Evolutionary conservation across 2,113 vertebrate species (phyloP).

Genomic region (Leptobrachium ailaonicum): DNA sequence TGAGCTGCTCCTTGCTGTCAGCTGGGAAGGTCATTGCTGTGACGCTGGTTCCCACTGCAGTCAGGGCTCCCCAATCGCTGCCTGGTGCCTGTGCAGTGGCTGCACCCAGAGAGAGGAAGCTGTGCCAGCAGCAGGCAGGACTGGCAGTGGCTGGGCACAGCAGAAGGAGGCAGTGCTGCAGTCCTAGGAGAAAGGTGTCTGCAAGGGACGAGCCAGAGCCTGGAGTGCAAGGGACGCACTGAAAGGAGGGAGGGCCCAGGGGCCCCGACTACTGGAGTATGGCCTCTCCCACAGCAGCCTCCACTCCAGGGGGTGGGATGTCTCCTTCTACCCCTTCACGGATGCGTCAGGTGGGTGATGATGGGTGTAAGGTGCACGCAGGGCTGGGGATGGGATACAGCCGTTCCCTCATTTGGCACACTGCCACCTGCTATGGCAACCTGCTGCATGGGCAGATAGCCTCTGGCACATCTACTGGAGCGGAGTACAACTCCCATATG

Average conservation of each 20-base stretch:
- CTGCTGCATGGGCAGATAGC: too few species aligned
- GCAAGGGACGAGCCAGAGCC: background rate
- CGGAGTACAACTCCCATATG: too few species aligned
- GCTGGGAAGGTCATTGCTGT: conserved; percentile 22
- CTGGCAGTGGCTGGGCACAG: background rate
- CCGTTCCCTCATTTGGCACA: too few species aligned
- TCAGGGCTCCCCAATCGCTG: background rate
- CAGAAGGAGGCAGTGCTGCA: background rate
- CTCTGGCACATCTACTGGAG: too few species aligned
- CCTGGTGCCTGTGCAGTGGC: background rate
- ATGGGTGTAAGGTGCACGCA: background rate
- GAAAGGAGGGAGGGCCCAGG: conserved; percentile 47
- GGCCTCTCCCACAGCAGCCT: conserved; percentile 57
- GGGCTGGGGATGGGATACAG: too few species aligned
- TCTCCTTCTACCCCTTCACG: conserved; percentile 52
- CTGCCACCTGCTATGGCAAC: too few species aligned
- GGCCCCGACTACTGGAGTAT: conserved; percentile 53
- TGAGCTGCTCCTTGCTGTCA: background rate
- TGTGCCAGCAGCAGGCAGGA: background rate
- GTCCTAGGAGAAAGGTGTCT: background rate
- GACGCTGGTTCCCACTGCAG: conserved; percentile 8
- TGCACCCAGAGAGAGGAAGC: background rate
- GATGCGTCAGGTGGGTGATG: conserved; percentile 57
- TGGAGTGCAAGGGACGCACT: conserved; percentile 16
- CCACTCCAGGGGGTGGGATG: conserved; percentile 55